Evolutionary conservation across 1,140 invertebrate species (phyloP), one percentile per base, ranked within the genome.

Genomic region (Copidosoma floridanum): DNA sequence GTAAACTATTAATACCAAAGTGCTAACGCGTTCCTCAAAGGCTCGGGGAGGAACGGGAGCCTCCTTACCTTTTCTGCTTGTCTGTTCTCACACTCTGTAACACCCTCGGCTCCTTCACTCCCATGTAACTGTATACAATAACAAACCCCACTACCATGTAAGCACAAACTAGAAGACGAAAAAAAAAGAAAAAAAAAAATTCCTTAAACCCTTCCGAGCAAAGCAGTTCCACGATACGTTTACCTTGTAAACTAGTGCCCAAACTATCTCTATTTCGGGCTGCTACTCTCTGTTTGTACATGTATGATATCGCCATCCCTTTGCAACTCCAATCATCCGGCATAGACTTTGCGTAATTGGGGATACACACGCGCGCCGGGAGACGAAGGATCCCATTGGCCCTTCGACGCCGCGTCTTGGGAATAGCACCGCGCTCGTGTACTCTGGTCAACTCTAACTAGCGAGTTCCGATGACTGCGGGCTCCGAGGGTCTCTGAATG

Each of bases 81-180:
- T 68, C 35, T 61, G 46, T 63, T 18, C 61, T 52, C 59, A n/a
- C n/a, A n/a, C n/a, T n/a, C n/a, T n/a, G n/a, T n/a, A n/a, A n/a
- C n/a, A n/a, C n/a, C n/a, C n/a, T n/a, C n/a, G n/a, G n/a, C 27
- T 51, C 46, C 59, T 40, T 62, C 23, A 14, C 48, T 59, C 50
- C 59, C 67, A 18, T 56, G 20, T 47, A 59, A 60, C 47, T 63
- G 32, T 58, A 32, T 46, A 52, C 52, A 61, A 44, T 54, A 29
- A 62, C 40, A 68, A 65, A 67, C 59, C 68, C 63, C 57, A 64
- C 71, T 71, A 72, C 66, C 68, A 66, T 66, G 56, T 43, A 72
- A 65, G 69, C 66, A 71, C 64, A 66, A 57, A 69, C 65, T 71
- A 64, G n/a, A n/a, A n/a, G n/a, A n/a, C n/a, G n/a, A n/a, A n/a